These are phyloP conservation scores for Lucilia sericata DNA, from an alignment of 1,140 invertebrate genomes.

Conservation along the genomic window DNA sequence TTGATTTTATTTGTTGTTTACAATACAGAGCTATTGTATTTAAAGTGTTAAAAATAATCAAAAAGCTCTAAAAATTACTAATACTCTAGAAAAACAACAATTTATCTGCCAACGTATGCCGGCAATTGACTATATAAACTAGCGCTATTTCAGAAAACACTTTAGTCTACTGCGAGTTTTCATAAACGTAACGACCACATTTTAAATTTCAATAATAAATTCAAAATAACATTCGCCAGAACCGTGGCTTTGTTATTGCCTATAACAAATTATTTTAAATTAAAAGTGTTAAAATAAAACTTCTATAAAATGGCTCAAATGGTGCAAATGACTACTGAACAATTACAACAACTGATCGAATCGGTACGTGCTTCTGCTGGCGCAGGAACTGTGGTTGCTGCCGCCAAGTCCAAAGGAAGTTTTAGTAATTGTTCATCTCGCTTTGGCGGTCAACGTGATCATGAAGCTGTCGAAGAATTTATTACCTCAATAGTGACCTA, in stretches of 20 bases:
- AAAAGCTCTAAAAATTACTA: too few relatives aligned
- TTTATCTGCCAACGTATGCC: neutral
- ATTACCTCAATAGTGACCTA: conserved; percentile 60
- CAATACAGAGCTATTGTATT: too few relatives aligned
- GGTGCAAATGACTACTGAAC: conserved; percentile 38
- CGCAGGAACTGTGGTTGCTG: neutral
- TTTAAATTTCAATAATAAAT: neutral
- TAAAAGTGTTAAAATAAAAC: neutral
- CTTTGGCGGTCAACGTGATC: conserved; percentile 62
- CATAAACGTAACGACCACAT: neutral
- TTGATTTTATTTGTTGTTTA: too few relatives aligned
- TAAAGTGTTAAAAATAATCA: too few relatives aligned
- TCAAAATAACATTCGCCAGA: conserved; percentile 43
- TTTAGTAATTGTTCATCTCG: conserved; percentile 60
- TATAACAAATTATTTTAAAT: neutral
- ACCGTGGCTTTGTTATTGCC: neutral
- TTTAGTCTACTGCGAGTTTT: conserved; percentile 26
- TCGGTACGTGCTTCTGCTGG: conserved; percentile 32
- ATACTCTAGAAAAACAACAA: too few relatives aligned
- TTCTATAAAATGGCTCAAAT: conserved; percentile 40
- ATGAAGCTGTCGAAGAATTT: conserved; percentile 65
- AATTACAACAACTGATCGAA: conserved; percentile 44
- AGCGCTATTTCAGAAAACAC: neutral
- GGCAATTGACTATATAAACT: neutral
- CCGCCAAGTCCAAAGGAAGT: conserved; percentile 56